Conservation (phyloP, 1,140 invertebrate genomes). For the Drosophila pandora region DNA sequence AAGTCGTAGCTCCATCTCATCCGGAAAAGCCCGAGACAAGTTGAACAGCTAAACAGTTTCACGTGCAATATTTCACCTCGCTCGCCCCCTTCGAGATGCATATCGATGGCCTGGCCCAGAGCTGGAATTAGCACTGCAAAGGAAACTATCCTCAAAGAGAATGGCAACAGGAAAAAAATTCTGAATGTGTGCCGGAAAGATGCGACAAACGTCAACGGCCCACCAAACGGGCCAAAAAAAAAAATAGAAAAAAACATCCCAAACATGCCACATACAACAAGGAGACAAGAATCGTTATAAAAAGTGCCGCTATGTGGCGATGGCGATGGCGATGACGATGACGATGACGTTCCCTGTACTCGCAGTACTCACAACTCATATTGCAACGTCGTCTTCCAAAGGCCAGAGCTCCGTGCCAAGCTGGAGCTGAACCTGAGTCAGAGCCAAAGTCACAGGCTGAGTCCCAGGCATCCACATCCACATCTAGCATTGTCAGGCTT, state of each 20-base stretch:
- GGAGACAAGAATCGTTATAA: constrained; percentile 28
- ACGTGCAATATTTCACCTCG: constrained; percentile 62
- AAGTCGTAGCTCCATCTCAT: constrained; percentile 67
- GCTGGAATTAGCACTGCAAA: constrained; percentile 32
- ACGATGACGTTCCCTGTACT: constrained; percentile 9
- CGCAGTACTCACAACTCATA: constrained; percentile 61
- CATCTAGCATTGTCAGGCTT: constrained; percentile 71
- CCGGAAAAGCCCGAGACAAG: constrained; percentile 69
- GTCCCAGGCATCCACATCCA: constrained; percentile 40
- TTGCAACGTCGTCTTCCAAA: constrained; percentile 42
- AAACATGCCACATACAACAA: constrained; percentile 28
- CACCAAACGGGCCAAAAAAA: constrained; percentile 20
- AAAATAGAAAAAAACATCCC: constrained; percentile 46
- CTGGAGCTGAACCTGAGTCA: constrained; percentile 33
- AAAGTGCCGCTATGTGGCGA: constrained; percentile 69
- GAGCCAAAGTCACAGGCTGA: constrained; percentile 36
- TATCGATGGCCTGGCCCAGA: constrained; percentile 52
- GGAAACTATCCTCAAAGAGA: constrained; percentile 31
- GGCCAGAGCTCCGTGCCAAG: constrained; percentile 20
- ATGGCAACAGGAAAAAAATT: constrained; percentile 15
- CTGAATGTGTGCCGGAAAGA: constrained; percentile 44
- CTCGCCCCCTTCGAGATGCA: constrained; percentile 30
- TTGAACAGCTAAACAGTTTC: constrained; percentile 54
- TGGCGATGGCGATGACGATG: constrained; percentile 39
- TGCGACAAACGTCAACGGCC: constrained; percentile 69